A percentile compares a stretch with the other conserved stretches of the same genome.
Conservation (phyloP, 2,797 vertebrate genomes). For the Muscicapa striata region DNA sequence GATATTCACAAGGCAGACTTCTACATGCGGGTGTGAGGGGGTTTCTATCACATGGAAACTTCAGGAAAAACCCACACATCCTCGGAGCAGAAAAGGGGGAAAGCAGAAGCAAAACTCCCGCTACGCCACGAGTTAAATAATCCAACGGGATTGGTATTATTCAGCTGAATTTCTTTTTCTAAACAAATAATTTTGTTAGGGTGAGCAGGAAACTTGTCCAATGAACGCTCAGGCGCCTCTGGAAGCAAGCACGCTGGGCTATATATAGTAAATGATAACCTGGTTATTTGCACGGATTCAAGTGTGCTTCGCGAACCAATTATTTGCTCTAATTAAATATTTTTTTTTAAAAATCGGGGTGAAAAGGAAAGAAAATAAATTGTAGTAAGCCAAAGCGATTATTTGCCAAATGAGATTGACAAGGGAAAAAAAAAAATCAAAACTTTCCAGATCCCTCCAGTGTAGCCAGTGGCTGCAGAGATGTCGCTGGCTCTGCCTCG, state of each 20-base stretch:
- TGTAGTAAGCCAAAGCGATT: not conserved
- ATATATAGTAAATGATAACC: constrained; percentile 65
- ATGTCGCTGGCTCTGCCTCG: not conserved
- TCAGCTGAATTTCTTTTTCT: not conserved
- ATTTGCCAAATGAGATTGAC: constrained; percentile 1
- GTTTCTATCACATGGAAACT: not conserved
- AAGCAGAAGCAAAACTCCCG: not conserved
- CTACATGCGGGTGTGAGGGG: not conserved
- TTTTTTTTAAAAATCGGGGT: not conserved
- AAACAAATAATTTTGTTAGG: not conserved
- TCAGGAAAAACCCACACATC: not conserved
- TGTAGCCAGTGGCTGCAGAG: not conserved
- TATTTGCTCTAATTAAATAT: constrained; percentile 36
- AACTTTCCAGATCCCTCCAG: not conserved
- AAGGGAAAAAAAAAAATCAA: not conserved
- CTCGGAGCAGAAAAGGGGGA: not conserved
- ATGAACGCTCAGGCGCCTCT: not conserved
- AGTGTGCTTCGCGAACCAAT: constrained; percentile 35
- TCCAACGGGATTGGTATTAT: not conserved
- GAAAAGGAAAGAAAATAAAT: no score
- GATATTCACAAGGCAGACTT: not conserved
- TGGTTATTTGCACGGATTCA: constrained; percentile 36
- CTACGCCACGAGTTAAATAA: not conserved
- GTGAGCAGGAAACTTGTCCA: not conserved
- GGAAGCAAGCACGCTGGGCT: constrained; percentile 2